phyloP scores from a whole-genome alignment of 2,888 invertebrate species.

The Spilarctia lutea region DNA sequence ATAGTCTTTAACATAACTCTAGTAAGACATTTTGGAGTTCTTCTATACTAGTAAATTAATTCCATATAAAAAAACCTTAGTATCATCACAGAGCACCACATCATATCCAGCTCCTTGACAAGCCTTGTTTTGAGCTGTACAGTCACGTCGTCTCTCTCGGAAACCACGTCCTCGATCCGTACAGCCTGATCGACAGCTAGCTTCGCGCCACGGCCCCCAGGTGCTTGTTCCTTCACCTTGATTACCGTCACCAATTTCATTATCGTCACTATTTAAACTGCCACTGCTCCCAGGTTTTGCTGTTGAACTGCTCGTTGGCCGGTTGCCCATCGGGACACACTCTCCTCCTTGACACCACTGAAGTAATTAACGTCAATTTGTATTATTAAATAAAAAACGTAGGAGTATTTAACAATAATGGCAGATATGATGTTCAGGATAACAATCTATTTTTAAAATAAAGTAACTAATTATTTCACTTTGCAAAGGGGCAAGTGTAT shows the following conservation, averaged over 20 bases:
- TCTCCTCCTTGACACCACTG: constrained; percentile 90
- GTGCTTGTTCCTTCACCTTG: constrained; percentile 63
- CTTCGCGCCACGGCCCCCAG: constrained; percentile 89
- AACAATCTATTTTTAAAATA: not conserved
- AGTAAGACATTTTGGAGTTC: not conserved
- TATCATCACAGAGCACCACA: constrained; percentile 89
- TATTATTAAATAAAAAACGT: not conserved
- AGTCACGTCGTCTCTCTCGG: constrained; percentile 85
- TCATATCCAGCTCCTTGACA: constrained; percentile 89
- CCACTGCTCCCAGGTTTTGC: constrained; percentile 73
- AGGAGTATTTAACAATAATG: not conserved
- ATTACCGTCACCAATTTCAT: not conserved
- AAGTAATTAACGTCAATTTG: constrained; percentile 24
- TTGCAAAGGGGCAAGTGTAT: not conserved
- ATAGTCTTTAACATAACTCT: not conserved
- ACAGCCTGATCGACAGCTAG: constrained; percentile 89
- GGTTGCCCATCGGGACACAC: constrained; percentile 81
- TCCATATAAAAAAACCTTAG: constrained; percentile 75
- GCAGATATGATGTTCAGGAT: not conserved
- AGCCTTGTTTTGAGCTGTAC: constrained; percentile 80
- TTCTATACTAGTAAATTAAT: not conserved
- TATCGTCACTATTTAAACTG: not conserved
- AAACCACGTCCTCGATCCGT: constrained; percentile 88
- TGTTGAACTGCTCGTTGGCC: constrained; percentile 65
- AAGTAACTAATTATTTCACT: not conserved